These are phyloP conservation scores for Ptilonorhynchus violaceus DNA, from an alignment of 2,113 vertebrate species.

Conservation along the genomic window DNA sequence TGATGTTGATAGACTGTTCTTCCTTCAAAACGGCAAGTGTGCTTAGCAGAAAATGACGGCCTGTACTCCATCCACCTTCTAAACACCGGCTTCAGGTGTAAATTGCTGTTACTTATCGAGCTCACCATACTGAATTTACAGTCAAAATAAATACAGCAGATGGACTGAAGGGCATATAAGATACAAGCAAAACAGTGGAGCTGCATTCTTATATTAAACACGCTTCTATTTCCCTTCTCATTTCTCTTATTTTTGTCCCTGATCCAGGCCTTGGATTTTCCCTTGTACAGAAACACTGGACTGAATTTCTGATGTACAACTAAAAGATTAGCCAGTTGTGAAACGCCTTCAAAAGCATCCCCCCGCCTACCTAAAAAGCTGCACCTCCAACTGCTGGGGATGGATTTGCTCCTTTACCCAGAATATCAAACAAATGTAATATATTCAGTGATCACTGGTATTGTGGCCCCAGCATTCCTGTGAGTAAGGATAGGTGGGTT, in stretches of 20 bases:
- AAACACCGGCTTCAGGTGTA: not conserved
- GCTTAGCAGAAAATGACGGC: not conserved
- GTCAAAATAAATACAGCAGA: not conserved
- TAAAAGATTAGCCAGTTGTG: not conserved
- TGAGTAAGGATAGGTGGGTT: not conserved
- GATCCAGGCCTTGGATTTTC: not conserved
- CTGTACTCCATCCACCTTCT: not conserved
- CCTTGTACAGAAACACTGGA: not conserved
- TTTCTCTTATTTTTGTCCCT: not conserved
- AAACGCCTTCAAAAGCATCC: not conserved
- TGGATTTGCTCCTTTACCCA: not conserved
- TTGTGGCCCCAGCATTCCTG: not conserved
- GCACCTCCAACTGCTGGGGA: not conserved
- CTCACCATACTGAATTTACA: not conserved
- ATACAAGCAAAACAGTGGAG: not conserved
- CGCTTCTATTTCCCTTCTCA: not conserved
- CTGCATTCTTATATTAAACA: rapidly evolving
- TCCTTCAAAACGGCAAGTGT: not conserved
- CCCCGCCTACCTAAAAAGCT: not conserved
- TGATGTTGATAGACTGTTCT: not conserved
- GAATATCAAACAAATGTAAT: not conserved
- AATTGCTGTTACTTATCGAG: not conserved
- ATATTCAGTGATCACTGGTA: not conserved
- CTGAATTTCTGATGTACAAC: not conserved
- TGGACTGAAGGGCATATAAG: not conserved